Percentiles rank a stretch among this genome's conserved stretches.
phyloP scores from a whole-genome alignment of 2,113 vertebrate species.

The Pterocles gutturalis region DNA sequence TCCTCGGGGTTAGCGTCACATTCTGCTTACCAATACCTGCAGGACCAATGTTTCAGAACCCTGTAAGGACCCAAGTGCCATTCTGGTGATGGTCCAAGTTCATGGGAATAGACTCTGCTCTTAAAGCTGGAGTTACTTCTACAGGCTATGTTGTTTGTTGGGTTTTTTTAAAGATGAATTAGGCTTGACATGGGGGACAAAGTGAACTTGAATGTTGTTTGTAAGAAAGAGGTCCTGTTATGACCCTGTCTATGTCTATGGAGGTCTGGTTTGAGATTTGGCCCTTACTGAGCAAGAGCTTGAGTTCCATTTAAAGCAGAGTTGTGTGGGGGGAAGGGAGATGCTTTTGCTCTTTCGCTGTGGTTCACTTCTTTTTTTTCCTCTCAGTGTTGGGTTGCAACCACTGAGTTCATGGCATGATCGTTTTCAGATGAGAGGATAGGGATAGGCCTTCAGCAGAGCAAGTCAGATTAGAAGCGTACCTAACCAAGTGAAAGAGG shows the following conservation, averaged over 20 bases:
- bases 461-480: background rate
- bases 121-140: background rate
- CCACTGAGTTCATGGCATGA: background rate
- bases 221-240: background rate
- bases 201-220: background rate
- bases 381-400: background rate
- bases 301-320: background rate
- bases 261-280: background rate
- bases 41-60: background rate
- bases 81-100: background rate
- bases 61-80: rapidly evolving
- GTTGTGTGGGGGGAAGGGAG: background rate
- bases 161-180: background rate
- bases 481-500: background rate
- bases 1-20: background rate
- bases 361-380: background rate
- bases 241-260: background rate
- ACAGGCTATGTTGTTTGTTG: background rate
- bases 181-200: background rate
- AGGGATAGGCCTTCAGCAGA: background rate
- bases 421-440: background rate
- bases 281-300: background rate
- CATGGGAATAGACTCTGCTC: background rate
- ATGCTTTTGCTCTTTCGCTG: background rate
- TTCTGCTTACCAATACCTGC: background rate